phyloP scores from a whole-genome alignment of 1,140 invertebrate genomes.

The Drosophila equinoxialis region DNA sequence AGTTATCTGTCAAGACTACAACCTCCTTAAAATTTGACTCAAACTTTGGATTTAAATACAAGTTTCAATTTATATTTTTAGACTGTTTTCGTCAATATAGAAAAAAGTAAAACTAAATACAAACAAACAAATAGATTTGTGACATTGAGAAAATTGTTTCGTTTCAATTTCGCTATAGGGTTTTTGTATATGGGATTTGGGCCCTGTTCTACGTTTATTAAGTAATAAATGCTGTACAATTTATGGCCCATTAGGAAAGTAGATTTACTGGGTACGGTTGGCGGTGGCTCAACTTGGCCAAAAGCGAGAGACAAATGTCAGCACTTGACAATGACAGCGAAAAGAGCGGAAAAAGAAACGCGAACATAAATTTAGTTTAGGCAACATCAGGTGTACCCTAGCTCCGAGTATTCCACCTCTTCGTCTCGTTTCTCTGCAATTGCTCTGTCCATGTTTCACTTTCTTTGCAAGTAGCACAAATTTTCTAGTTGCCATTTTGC shows the following conservation, averaged over 20 bases:
- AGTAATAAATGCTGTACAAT: slow-evolving; percentile 74
- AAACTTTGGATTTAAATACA: too few relatives aligned
- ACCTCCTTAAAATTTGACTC: too few relatives aligned
- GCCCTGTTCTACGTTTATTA: slow-evolving; percentile 52
- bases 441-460: neutral
- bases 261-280: slow-evolving; percentile 26
- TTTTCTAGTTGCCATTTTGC: slow-evolving; percentile 60
- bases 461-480: slow-evolving; percentile 48
- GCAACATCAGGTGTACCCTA: slow-evolving; percentile 42
- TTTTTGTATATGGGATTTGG: slow-evolving; percentile 36
- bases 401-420: neutral
- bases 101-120: too few relatives aligned
- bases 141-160: slow-evolving; percentile 13
- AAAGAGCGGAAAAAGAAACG: slow-evolving; percentile 2
- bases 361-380: slow-evolving; percentile 54
- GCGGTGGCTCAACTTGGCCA: slow-evolving; percentile 16
- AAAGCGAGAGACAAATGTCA: slow-evolving; percentile 21
- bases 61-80: too few relatives aligned
- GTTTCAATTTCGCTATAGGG: neutral
- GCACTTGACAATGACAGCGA: slow-evolving; percentile 20
- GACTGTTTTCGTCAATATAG: too few relatives aligned
- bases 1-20: too few relatives aligned
- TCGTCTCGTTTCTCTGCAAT: neutral
- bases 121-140: too few relatives aligned
- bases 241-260: slow-evolving; percentile 50